Base-by-base conservation (phyloP, 2,113 vertebrate species). In the Microcebus murinus region DNA sequence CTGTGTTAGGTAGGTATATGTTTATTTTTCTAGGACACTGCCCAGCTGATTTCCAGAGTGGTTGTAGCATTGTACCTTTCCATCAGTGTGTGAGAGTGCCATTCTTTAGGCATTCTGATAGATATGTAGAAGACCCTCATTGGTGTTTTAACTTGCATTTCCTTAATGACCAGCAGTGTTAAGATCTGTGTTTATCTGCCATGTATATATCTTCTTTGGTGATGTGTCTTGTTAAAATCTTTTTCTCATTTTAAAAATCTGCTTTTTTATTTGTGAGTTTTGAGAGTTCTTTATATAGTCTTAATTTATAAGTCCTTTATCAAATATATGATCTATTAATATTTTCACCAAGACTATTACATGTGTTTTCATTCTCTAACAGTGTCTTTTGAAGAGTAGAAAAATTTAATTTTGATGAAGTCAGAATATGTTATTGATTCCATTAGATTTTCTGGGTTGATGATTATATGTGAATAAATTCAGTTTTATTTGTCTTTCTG, bases 161-260 rank as follows among this genome's bases (percentile, higher is more conserved):
- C 68, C 50, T 63, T 79, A 68, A n/a, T 59, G 61, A 48, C 4
- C 48, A 17, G 2, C 20, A 27, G 20, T 39, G 25, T 29, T 39
- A 21, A n/a, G 21, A 68, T 57, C 27, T 93, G 14, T 14, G 36
- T 52, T 57, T 55, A 10, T 76, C 34, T 70, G 21, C 17, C 39
- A 23, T 55, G 8, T 55, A 3, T n/a, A 1, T 61, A 2, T 83
- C 3, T 70, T 82, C 27, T 88, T 71, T 13, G 4, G 7, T 70
- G 29, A 70, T 52, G 36, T 59, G 0, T 57, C 21, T 76, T 50
- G 1, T 45, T 67, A 50, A 57, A 95, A 34, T 57, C 0, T 81
- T 95, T 52, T 86, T 9, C 59, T 86, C 15, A 45, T 68, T 90
- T 79, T 70, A 52, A 91, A 95, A 96, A 12, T 39, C 59, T 23